A percentile compares a stretch with the other conserved stretches of the same genome.
Conservation (phyloP, 1,140 invertebrate species). For the Dufourea novaeangliae region DNA sequence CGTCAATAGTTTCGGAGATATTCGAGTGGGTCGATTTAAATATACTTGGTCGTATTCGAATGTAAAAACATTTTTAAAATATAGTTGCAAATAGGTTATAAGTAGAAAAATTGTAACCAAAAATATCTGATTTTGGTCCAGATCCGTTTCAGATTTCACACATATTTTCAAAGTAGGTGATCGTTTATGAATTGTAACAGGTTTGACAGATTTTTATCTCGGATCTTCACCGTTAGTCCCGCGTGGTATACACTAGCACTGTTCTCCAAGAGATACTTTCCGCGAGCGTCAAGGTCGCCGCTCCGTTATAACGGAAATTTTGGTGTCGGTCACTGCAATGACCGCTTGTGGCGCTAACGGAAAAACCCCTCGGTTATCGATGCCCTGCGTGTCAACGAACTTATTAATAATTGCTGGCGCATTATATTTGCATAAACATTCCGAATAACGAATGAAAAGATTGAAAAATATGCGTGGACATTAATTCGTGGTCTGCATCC, state of each 20-base stretch:
- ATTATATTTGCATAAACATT: neutral
- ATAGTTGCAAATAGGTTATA: too few relatives aligned
- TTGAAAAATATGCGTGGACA: neutral
- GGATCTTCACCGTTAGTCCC: neutral
- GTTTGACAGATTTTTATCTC: neutral
- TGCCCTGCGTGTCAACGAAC: conserved; percentile 6
- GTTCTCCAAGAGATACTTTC: neutral
- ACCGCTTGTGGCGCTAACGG: conserved; percentile 6
- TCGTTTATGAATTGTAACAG: neutral
- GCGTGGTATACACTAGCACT: too few relatives aligned
- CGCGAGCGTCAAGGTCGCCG: neutral
- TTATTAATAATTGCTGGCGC: neutral
- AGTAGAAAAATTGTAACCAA: too few relatives aligned
- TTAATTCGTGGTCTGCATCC: too few relatives aligned
- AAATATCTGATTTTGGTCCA: too few relatives aligned
- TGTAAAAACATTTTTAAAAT: too few relatives aligned
- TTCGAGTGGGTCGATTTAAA: too few relatives aligned
- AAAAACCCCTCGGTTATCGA: conserved; percentile 1
- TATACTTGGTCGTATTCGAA: too few relatives aligned
- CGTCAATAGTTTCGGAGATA: too few relatives aligned
- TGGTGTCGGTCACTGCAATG: neutral
- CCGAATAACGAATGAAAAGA: neutral
- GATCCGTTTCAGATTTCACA: too few relatives aligned
- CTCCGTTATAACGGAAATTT: conserved; percentile 2
- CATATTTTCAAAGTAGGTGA: too few relatives aligned